Evolutionary conservation across 2,888 invertebrate genomes (phyloP), one percentile per base, ranked within the genome.

Genomic region (Nomada hirtipes): DNA sequence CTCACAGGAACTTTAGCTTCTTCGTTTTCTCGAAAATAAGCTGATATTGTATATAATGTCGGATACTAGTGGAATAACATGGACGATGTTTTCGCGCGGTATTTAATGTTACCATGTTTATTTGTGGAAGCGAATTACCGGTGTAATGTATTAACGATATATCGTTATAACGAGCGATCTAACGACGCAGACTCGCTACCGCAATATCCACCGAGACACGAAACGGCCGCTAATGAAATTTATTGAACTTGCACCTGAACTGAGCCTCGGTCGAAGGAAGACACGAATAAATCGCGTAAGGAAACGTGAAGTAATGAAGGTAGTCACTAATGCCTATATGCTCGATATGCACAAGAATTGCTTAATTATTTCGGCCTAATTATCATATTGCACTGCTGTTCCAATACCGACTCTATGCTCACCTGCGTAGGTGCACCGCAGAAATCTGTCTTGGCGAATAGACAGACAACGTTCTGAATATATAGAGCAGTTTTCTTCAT

Each of bases 201-300:
- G 71, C 29, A 63, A 68, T 57, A 77, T 63, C 42, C 67, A 61
- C 52, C 67, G 50, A 50, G 57, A 59, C 67, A 53, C 44, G 59
- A 29, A 52, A 52, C 53, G 71, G 26, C 23, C 50, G 52, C 59
- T 80, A 77, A 80, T 80, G 77, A 80, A 68, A 77, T 77, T 80
- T 77, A 72, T 72, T 68, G 68, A 68, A 77, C 77, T 77, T 72
- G 72, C 57, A 57, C 29, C 52, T 50, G 61, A 77, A 50, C 61
- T 61, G 57, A 55, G 57, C 47, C 42, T n/a, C 52, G 53, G 29
- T 52, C 67, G 72, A 73, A 69, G 78, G 50, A 79, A 61, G 18
- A 47, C 52, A n/a, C 20, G 59, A 68, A 72, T 76, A 79, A 79
- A 73, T 61, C 76, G n/a, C 23, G 55, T 63, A 82, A 70, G 70